Base-by-base conservation (phyloP, 1,140 invertebrate genomes). In the Diabrotica undecimpunctata region DNA sequence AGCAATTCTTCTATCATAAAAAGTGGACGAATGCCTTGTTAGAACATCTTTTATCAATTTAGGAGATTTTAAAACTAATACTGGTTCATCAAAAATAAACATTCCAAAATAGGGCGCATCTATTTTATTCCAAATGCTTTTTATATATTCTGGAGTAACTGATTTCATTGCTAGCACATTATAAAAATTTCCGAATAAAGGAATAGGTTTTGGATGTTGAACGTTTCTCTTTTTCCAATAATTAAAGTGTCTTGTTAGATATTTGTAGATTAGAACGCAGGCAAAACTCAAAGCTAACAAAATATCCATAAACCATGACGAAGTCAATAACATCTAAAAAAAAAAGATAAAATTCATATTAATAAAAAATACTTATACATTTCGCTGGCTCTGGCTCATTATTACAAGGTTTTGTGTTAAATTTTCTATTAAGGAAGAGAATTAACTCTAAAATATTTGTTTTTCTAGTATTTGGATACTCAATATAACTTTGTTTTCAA, bases 21-120 rank as follows among this genome's bases (percentile, higher is more conserved):
- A 46, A 46, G n/a, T n/a, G 41, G 41, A 10, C 4, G n/a, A 46
- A 46, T 46, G 8, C n/a, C 80, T 81, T 7, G 82, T 72, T n/a
- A 80, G 59, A 5, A 84, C 75, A 5, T 74, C 61, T 69, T 82
- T 83, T 7, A 84, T 77, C 0, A 84, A 38, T 57, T 83, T 77
- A 0, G 79, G 80, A 67, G 81, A 80, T 60, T 77, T 72, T 0
- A 72, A 35, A 6, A 72, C 46, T 6, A 74, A 56, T 14, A 54
- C 66, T 0, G 81, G 80, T 64, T 77, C 71, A 0, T 77, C 74
- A 5, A 80, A 79, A 13, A 76, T 71, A 54, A 73, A 82, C 0
- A 78, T 74, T 53, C 80, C 81, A 35, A 80, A 67, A 57, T 75
- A 79, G 0, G 79, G 77, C 36, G 69, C 72, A 5, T 75, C 67